Evolutionary conservation across 2,113 vertebrate genomes (phyloP), one percentile per base, ranked within the genome.

Genomic region (Spilogale gracilis): DNA sequence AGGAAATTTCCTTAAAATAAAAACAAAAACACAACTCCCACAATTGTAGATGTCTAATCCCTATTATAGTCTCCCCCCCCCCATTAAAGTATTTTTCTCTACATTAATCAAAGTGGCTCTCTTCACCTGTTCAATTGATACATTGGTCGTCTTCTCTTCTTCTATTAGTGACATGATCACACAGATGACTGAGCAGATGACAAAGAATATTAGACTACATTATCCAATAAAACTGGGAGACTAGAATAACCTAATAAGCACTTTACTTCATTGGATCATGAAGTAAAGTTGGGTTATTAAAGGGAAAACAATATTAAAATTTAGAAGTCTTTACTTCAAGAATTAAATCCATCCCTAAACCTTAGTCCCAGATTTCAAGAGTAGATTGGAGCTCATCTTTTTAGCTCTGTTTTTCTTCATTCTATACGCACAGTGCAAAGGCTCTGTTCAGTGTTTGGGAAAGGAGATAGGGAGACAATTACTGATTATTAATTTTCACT

Each of bases 401-500:
- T 18, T 38, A 12, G 6, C 30, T 80, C 67, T 67, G 3, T n/a
- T 61, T 71, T 54, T 87, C 43, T 93, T 43, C 48, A 38, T 54
- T 71, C 27, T 76, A 17, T 0, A 0, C 9, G 11, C 9, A 63
- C 45, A 73, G 73, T 43, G 30, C 50, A 60, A 50, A 71, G 48
- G 12, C 6, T 89, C 48, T 81, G 14, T 58, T 88, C 50, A 84
- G 45, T 82, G 17, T 65, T 71, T 48, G 63, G 27, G 18, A 95
- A 97, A 92, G 25, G 4, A 58, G 13, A 91, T 25, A 17, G 2
- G 32, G 7, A 82, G 27, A 69, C 17, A 94, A 76, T 84, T n/a
- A 73, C 13, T 5, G 4, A 84, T 95, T 81, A 94, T 87, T 90
- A 95, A 95, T 97, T 92, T 89, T 94, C 48, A 54, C 65, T 56